These are phyloP conservation scores for Alauda arvensis DNA, from an alignment of 2,797 vertebrate genomes.

Conservation along the genomic window DNA sequence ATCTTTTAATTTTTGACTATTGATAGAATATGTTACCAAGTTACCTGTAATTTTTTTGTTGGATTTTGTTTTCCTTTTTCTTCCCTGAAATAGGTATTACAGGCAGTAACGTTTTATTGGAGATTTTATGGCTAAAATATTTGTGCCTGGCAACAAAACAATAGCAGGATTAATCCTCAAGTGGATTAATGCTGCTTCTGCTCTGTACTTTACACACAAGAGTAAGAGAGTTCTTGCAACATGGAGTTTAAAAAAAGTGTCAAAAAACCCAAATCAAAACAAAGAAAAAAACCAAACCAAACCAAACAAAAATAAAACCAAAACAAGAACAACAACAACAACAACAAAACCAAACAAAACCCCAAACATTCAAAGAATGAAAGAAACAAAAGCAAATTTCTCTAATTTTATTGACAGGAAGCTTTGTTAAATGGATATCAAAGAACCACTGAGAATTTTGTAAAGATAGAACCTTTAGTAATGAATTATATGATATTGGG, in stretches of 20 bases:
- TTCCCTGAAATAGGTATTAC: background rate
- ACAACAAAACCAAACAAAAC: background rate
- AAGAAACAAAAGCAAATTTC: background rate
- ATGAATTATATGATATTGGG: background rate
- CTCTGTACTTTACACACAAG: background rate
- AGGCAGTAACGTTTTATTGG: background rate
- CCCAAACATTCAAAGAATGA: background rate
- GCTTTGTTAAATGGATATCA: background rate
- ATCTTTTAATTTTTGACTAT: constrained; percentile 49
- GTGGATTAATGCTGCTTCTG: background rate
- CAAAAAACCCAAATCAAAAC: too few species aligned
- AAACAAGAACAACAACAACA: background rate
- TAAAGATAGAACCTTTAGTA: background rate
- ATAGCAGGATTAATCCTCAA: background rate
- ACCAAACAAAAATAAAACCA: background rate
- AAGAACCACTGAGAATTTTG: background rate
- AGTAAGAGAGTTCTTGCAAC: background rate
- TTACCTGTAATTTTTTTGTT: background rate
- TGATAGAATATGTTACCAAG: background rate
- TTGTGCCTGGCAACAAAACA: background rate
- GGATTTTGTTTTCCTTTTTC: background rate
- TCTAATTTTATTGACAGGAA: background rate
- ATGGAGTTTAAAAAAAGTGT: background rate
- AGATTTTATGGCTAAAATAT: background rate
- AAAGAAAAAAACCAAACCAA: background rate